Evolutionary conservation across 2,797 vertebrate genomes (phyloP).

Genomic region (Lagocephalus sceleratus): DNA sequence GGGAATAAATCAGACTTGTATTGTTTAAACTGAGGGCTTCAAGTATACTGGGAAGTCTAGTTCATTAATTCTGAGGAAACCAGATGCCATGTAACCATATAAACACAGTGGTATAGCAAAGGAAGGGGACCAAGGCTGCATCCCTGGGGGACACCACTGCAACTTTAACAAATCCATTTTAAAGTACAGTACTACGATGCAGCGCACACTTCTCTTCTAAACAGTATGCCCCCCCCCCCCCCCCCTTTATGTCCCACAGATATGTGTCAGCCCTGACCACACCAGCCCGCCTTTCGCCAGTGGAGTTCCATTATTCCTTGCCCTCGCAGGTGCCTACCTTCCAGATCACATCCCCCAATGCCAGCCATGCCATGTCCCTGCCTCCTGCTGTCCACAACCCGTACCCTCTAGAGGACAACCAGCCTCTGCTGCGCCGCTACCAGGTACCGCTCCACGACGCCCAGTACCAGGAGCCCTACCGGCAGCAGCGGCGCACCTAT

Average conservation of each 20-base stretch:
- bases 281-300: slow-evolving; percentile 92
- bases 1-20: no score
- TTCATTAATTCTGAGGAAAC: no score
- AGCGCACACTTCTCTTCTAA: slow-evolving; percentile 8
- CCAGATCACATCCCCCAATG: slow-evolving; percentile 95
- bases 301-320: slow-evolving; percentile 96
- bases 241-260: slow-evolving; percentile 64
- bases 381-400: slow-evolving; percentile 87
- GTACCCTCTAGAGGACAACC: slow-evolving; percentile 88
- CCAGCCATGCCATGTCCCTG: slow-evolving; percentile 89
- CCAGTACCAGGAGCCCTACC: slow-evolving; percentile 88
- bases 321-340: slow-evolving; percentile 94
- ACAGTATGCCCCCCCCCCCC: slow-evolving; percentile 18
- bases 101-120: no score
- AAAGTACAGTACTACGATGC: no score
- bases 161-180: no score
- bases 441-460: slow-evolving; percentile 86
- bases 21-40: no score
- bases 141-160: no score
- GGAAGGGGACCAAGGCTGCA: no score
- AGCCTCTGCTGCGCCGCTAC: slow-evolving; percentile 88
- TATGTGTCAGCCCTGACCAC: slow-evolving; percentile 97
- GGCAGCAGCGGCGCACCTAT: slow-evolving; percentile 88
- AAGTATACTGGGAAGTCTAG: no score
- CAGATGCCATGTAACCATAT: no score